Base-by-base conservation (phyloP, 2,888 invertebrate species). In the Tiliacea aurago region DNA sequence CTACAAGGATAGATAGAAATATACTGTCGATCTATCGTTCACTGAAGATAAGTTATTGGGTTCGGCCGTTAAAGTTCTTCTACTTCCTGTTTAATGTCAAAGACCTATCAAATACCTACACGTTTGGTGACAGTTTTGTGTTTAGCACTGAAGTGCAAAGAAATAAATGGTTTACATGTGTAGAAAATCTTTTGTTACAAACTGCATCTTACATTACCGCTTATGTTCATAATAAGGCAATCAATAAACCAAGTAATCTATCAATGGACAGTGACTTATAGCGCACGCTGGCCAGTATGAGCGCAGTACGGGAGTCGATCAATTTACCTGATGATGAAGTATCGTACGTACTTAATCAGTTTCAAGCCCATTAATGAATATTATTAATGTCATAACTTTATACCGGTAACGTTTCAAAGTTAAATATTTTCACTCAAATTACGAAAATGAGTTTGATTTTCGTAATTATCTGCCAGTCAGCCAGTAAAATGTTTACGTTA, bases 251-350 rank as follows among this genome's bases (percentile, higher is more conserved):
- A 51, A 49, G 62, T 61, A 62, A 82, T 82, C 65, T 23, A 66
- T 83, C 83, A 78, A 65, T 71, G 78, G 78, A 70, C 58, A 62
- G 15, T 83, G 66, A 83, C 65, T 56, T 67, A 79, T 78, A 43
- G 28, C 56, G 7, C 53, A 18, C 55, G 61, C 41, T 53, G 62
- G 79, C 28, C 47, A 66, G 33, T 62, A 51, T 18, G 37, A 37
- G 61, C 49, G 53, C 67, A 53, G 65, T n/a, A 53, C n/a, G 11
- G 49, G n/a, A 78, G 7, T 55, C 47, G n/a, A 83, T 72, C 66
- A 56, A 71, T 71, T 58, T 43, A 45, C 61, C 20, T 4, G 59
- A 81, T 81, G 77, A 76, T 76, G 51, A 76, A 81, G 77, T 81
- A 81, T 75, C 53, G 33, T 43, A 28, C 11, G 7, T 23, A 45